These are phyloP conservation scores for Mythimna pallens DNA, from an alignment of 2,888 invertebrate species.

Conservation along the genomic window DNA sequence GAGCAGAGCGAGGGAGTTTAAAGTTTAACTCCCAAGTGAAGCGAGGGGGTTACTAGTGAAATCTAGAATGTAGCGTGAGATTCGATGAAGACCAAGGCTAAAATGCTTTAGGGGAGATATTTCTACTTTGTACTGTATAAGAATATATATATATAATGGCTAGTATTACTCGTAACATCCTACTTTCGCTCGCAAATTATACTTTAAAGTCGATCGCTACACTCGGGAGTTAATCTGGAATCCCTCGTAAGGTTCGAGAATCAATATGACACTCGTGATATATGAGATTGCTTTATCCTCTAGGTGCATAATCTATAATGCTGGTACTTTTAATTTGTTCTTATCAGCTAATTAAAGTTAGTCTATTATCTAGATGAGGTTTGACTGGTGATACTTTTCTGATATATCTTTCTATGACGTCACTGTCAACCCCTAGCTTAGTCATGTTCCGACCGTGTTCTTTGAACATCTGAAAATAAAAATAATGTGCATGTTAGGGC, in stretches of 20 bases:
- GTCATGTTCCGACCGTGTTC: constrained; percentile 80
- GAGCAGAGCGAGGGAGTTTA: no score
- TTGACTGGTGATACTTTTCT: constrained; percentile 87
- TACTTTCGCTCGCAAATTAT: background rate
- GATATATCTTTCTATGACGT: constrained; percentile 87
- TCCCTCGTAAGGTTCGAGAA: background rate
- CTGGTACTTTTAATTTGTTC: constrained; percentile 1
- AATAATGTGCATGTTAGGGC: background rate
- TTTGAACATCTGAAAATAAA: constrained; percentile 80
- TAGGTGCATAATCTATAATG: background rate
- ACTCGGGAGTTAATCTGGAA: background rate
- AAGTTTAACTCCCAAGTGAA: no score
- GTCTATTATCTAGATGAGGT: constrained; percentile 88
- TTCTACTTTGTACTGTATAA: no score
- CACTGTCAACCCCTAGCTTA: constrained; percentile 86
- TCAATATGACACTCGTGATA: background rate
- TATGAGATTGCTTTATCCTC: constrained; percentile 1
- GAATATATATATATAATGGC: no score
- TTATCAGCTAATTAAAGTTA: constrained; percentile 76
- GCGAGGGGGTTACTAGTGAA: background rate
- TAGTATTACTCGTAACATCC: background rate
- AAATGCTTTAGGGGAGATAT: background rate
- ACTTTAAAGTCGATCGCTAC: background rate
- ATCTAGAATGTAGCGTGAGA: background rate
- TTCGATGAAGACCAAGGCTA: background rate